Evolutionary conservation across 2,888 invertebrate species (phyloP).

Genomic region (Troglohyphantes excavatus): DNA sequence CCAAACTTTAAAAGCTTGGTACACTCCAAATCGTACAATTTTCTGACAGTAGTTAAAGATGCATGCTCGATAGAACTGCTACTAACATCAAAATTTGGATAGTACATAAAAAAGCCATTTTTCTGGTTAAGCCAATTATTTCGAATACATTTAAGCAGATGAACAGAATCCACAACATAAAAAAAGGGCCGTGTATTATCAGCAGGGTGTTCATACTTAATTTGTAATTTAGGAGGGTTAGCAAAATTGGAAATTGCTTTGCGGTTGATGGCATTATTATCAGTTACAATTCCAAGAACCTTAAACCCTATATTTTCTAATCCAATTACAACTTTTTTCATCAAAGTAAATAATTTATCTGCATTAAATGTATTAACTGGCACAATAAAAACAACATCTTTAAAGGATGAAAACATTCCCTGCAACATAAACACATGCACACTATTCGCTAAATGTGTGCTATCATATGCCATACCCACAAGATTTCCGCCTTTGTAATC

Average conservation of each 20-base stretch:
- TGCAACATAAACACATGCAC: slow-evolving; percentile 43
- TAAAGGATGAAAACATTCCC: slow-evolving; percentile 1
- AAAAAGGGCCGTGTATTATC: neutral
- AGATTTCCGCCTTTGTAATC: slow-evolving; percentile 37
- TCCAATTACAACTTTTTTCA: slow-evolving; percentile 26
- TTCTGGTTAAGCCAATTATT: slow-evolving; percentile 52
- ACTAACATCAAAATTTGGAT: neutral
- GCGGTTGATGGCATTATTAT: slow-evolving; percentile 20
- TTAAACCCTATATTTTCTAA: slow-evolving; percentile 1
- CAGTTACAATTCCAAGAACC: slow-evolving; percentile 32
- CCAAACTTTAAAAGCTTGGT: slow-evolving; percentile 43
- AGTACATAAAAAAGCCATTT: neutral
- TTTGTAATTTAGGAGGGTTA: neutral
- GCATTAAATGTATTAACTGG: slow-evolving; percentile 4
- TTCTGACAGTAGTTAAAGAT: slow-evolving; percentile 4
- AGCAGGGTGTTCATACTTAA: slow-evolving; percentile 3
- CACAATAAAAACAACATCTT: slow-evolving; percentile 22
- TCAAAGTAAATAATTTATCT: neutral
- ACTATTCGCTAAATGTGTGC: slow-evolving; percentile 8
- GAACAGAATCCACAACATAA: slow-evolving; percentile 15
- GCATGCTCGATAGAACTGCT: neutral
- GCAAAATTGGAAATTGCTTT: slow-evolving; percentile 3
- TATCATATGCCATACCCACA: slow-evolving; percentile 14
- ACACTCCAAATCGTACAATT: slow-evolving; percentile 40
- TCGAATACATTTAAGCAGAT: slow-evolving; percentile 29